phyloP scores from a whole-genome alignment of 2,113 vertebrate genomes.

The Datnioides undecimradiatus region DNA sequence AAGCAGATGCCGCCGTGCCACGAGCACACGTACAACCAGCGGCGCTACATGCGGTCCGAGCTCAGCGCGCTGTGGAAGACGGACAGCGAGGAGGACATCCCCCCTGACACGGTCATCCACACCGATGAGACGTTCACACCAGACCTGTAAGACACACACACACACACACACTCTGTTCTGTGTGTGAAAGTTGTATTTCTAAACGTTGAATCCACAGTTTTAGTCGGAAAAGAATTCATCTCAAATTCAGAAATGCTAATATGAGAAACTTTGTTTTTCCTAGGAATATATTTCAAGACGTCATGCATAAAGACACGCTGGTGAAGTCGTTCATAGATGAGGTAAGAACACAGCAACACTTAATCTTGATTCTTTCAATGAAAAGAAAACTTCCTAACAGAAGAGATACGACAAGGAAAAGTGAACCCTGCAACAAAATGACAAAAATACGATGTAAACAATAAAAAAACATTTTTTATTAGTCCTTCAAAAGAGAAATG shows the following conservation, averaged over 20 bases:
- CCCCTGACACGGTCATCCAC: constrained; percentile 91
- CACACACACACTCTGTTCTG: background rate
- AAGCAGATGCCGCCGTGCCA: constrained; percentile 99
- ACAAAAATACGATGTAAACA: background rate
- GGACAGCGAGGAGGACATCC: constrained; percentile 92
- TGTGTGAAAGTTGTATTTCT: background rate
- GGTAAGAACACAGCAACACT: constrained; percentile 81
- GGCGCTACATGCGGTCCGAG: constrained; percentile 93
- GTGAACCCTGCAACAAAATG: background rate
- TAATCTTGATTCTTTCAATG: background rate
- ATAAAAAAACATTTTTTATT: background rate
- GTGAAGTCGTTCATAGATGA: constrained; percentile 96
- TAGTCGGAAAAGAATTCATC: too few relatives aligned
- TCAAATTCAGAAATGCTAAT: background rate
- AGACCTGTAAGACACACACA: constrained; percentile 87
- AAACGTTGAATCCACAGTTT: background rate
- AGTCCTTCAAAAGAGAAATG: background rate
- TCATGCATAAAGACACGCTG: constrained; percentile 92
- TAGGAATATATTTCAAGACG: constrained; percentile 98
- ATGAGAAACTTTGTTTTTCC: background rate
- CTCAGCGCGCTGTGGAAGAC: constrained; percentile 93
- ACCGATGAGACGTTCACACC: constrained; percentile 95
- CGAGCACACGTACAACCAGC: constrained; percentile 95
- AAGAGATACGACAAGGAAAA: background rate
- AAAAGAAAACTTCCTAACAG: background rate